Base-by-base conservation (phyloP, 2,888 invertebrate genomes). In the Barypeithes pellucidus region DNA sequence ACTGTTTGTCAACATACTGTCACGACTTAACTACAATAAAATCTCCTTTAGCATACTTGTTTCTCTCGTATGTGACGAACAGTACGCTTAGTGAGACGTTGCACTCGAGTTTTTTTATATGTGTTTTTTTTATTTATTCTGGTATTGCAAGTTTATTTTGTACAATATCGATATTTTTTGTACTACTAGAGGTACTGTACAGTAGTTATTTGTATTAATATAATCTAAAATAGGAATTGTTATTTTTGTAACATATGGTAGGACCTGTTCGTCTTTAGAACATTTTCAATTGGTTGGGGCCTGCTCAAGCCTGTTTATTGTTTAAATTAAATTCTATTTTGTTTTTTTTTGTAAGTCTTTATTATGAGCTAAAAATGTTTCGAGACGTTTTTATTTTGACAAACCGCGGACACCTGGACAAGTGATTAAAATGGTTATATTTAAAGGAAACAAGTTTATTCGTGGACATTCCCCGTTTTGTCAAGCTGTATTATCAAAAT, bases 191-290 rank as follows among this genome's bases (percentile, higher is more conserved):
- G 66, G 59, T 77, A 76, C 77, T 80, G 80, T 81, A 80, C 79
- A 81, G 80, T 80, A 81, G 80, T 76, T 77, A 75, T 78, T 79
- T 79, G 78, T 80, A 80, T 79, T 79, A 77, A 78, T 79, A 77
- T 80, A 79, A 69, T 54, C 61, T 69, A 60, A 60, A 68, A 72
- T 77, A 75, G 72, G 52, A 77, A 79, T 77, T 77, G 78, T 83
- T 82, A 81, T 81, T 80, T 81, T 84, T 85, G 85, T 85, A 85
- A 85, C 85, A 85, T 85, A 85, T 85, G 85, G 85, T 84, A 83
- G 80, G 82, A 60, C 78, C 80, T 79, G 79, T 82, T 82, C 81
- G 80, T 80, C 80, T 80, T 45, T 83, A 81, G 81, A 81, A 81
- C 79, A 79, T 81, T 79, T 82, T 81, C 78, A 74, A 52, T 72